Conservation (phyloP, 2,797 vertebrate genomes). For the Cetoscarus ocellatus region DNA sequence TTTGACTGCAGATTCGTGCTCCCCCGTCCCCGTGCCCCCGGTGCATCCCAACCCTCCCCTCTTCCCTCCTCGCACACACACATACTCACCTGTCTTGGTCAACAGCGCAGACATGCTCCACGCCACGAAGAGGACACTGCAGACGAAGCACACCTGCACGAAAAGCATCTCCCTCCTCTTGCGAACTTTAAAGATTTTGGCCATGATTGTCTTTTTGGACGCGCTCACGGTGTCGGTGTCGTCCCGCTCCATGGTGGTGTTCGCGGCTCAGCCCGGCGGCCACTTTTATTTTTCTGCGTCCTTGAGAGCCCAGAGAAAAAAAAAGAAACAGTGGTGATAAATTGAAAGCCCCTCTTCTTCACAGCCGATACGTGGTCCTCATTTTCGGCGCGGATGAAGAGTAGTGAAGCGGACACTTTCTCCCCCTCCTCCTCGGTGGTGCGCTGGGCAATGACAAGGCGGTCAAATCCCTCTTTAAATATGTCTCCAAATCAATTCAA, state of each 20-base stretch:
- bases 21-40: slow-evolving; percentile 28
- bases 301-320: slow-evolving; percentile 64
- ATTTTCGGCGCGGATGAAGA: slow-evolving; percentile 66
- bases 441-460: slow-evolving; percentile 67
- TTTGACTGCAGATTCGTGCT: slow-evolving; percentile 72
- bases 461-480: slow-evolving; percentile 62
- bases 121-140: slow-evolving; percentile 85
- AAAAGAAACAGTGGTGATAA: not conserved
- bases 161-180: slow-evolving; percentile 88
- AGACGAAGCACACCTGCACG: slow-evolving; percentile 86
- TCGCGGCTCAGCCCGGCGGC: slow-evolving; percentile 60
- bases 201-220: slow-evolving; percentile 82
- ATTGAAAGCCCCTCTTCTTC: slow-evolving; percentile 37
- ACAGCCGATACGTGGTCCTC: slow-evolving; percentile 69
- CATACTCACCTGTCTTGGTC: slow-evolving; percentile 85
- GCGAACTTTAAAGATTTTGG: slow-evolving; percentile 87
- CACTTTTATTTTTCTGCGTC: slow-evolving; percentile 70
- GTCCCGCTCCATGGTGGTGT: slow-evolving; percentile 77
- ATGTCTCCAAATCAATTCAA: slow-evolving; percentile 59
- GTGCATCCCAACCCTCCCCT: slow-evolving; percentile 16
- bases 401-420: slow-evolving; percentile 42
- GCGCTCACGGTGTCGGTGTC: slow-evolving; percentile 60
- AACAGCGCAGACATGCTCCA: slow-evolving; percentile 85
- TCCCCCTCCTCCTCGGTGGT: not conserved
- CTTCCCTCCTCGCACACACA: not conserved